Base-by-base conservation (phyloP, 1,140 invertebrate species). In the Pemphigus obesinymphae region DNA sequence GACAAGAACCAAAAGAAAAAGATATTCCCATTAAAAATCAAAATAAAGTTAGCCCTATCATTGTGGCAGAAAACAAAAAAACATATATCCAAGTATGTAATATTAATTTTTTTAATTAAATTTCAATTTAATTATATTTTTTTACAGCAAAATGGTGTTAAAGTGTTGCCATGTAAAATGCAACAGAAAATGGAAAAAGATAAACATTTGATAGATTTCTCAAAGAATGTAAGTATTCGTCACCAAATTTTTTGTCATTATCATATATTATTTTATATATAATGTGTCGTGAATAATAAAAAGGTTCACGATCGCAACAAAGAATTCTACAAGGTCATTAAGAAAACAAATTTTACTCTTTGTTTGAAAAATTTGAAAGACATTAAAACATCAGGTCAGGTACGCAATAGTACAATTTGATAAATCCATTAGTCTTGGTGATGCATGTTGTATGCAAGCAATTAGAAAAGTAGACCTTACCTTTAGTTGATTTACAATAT, bases 51-150 rank as follows among this genome's bases (percentile, higher is more conserved):
- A 61, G 55, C 26, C 76, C 55, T 3, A 10, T 80, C 15, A 55
- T 83, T 53, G 72, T 84, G 20, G 82, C 81, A 70, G 83, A 84
- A 70, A 76, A 78, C 11, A 83, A 84, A 82, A 72, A 82, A 26
- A 82, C 73, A 29, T 84, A 84, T 82, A 82, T 82, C n/a, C 83
- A 83, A 75, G 82, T 84, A 58, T n/a, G 72, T 29, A 70, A 1
- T 43, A 7, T 1, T 4, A 66, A 37, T n/a, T 37, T 66, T 66
- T 17, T 17, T 4, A 34, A 66, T 37, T 66, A n/a, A 37, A 17
- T 37, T 11, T 63, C 34, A 37, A 4, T 3, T 1, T 66, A 66
- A 3, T 10, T 3, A 37, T 66, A 3, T 43, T 70, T 29, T 66
- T 17, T 70, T 31, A 37, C 40, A 82, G 72, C 53, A 82, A 82